Base-by-base conservation (phyloP, 1,140 invertebrate species). In the Bombus superbus region DNA sequence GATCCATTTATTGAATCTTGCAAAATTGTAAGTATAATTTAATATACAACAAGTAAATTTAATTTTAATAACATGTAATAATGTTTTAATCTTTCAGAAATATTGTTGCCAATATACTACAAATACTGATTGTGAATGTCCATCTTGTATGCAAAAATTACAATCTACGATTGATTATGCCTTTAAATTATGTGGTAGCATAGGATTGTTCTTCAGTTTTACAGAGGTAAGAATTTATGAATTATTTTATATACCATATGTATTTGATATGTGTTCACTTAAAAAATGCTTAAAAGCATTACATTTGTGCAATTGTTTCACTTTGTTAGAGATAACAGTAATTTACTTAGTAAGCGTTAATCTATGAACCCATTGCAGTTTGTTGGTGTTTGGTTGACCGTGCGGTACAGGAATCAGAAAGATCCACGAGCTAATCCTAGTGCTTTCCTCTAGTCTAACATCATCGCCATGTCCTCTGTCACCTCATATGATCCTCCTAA, bases 391-490 rank as follows among this genome's bases (percentile, higher is more conserved):
- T 99, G 98, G 98, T 97, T 99, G 96, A 99, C 99, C 88, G 97
- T 99, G 92, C 97, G 98, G 86, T 99, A 98, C 96, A 97, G 99
- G 95, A 99, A 99, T 96, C 98, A 99, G 96, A 99, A 99, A 97
- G 98, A 99, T 96, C 98, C 98, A 91, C 96, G 98, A 92, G 98
- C 97, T 96, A 98, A 99, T 96, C 98, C 98, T 92, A 98, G 98
- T 96, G 98, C 98, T 96, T 99, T 99, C 96, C 97, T 99, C 94
- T 99, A 98, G 97, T 96, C 94, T 94, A 95, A 95, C 91, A 94
- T 87, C 92, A 95, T 95, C 93, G 91, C 92, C 91, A 95, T 95
- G 93, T 94, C 93, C 91, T 92, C 92, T 93, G 92, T 95, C 89
- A 94, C 91, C 92, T 93, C 92, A 89, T 93, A 95, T 85, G 92